Conservation (phyloP, 2,888 invertebrate genomes). For the Graphium colonna region DNA sequence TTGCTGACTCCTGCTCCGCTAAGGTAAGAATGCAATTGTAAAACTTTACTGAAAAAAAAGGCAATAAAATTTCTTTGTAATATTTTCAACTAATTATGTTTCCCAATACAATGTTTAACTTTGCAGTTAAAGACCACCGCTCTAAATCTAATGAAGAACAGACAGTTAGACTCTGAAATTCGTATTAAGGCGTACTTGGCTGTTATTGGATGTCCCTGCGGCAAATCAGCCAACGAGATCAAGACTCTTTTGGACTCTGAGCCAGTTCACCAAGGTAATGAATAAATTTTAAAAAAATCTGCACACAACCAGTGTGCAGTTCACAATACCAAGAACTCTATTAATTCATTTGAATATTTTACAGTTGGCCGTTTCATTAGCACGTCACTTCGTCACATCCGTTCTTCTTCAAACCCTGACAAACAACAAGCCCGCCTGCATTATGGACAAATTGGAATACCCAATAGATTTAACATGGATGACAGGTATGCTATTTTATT, state of each 20-base stretch:
- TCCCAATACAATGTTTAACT: neutral
- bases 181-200: conserved; percentile 92
- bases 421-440: conserved; percentile 79
- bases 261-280: conserved; percentile 84
- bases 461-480: conserved; percentile 82
- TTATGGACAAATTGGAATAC: conserved; percentile 75
- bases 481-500: conserved; percentile 76
- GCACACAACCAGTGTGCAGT: neutral
- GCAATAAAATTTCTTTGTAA: too few relatives aligned
- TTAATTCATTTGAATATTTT: neutral
- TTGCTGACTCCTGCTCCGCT: conserved; percentile 83
- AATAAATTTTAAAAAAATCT: neutral
- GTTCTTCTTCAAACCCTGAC: conserved; percentile 88
- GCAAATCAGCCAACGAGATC: conserved; percentile 84
- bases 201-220: conserved; percentile 86
- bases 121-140: conserved; percentile 71
- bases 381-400: conserved; percentile 88
- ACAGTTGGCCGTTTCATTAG: conserved; percentile 92
- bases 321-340: too few relatives aligned
- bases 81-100: too few relatives aligned
- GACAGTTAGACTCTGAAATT: conserved; percentile 90
- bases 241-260: conserved; percentile 86
- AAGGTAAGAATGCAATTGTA: conserved; percentile 49
- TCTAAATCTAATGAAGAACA: conserved; percentile 83
- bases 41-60: too few relatives aligned